Evolutionary conservation across 2,888 invertebrate species (phyloP).

Genomic region (Acholoe squamosa): DNA sequence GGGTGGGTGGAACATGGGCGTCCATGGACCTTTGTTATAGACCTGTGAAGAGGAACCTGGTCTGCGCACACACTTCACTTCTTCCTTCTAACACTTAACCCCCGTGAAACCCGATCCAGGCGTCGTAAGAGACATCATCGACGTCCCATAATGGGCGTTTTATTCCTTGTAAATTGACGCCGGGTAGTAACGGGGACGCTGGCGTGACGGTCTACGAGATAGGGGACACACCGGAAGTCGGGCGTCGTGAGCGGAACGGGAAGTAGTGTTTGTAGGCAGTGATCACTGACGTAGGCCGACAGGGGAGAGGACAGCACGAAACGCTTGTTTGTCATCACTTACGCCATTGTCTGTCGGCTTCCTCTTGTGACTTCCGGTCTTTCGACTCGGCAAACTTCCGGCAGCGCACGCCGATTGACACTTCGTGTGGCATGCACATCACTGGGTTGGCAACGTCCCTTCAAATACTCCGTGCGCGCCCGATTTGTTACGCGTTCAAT

Average conservation of each 20-base stretch:
- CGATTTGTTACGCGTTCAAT: slow-evolving; percentile 37
- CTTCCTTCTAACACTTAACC: slow-evolving; percentile 40
- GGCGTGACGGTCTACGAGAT: slow-evolving; percentile 22
- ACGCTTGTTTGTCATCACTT: slow-evolving; percentile 59
- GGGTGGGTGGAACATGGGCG: not conserved
- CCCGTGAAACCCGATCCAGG: not conserved
- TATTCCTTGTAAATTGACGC: not conserved
- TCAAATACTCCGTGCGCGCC: not conserved
- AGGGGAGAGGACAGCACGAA: not conserved
- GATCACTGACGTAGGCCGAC: not conserved
- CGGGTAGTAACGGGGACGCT: not conserved
- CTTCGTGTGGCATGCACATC: slow-evolving; percentile 54
- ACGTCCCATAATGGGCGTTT: not conserved
- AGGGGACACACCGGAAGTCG: slow-evolving; percentile 42
- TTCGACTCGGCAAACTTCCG: slow-evolving; percentile 61
- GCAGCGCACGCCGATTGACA: slow-evolving; percentile 56
- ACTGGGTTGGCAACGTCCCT: not conserved
- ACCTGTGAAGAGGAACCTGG: not conserved
- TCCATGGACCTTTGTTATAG: not conserved
- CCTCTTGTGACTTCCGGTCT: slow-evolving; percentile 58
- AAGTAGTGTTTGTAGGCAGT: slow-evolving; percentile 25
- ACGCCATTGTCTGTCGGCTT: slow-evolving; percentile 59
- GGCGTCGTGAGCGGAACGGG: slow-evolving; percentile 42
- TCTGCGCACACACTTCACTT: slow-evolving; percentile 3
- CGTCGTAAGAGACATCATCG: not conserved